A percentile compares a stretch with the other conserved stretches of the same genome.
These are phyloP conservation scores for Gnathonemus longibarbis DNA, from an alignment of 2,113 vertebrate genomes.

Conservation along the genomic window DNA sequence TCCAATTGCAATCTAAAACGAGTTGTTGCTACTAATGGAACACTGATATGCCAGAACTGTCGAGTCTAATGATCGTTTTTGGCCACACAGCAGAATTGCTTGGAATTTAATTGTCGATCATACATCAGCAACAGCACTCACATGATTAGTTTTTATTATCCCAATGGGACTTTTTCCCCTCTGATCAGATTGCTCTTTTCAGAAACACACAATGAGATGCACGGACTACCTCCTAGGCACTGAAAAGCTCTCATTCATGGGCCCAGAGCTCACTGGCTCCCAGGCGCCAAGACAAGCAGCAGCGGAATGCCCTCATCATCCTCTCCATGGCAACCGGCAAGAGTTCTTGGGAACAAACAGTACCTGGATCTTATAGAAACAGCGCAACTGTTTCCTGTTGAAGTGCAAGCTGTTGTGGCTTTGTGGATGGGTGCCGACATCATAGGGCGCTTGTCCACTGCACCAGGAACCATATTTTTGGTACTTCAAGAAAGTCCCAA, in stretches of 20 bases:
- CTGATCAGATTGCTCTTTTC: background rate
- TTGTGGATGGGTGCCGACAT: background rate
- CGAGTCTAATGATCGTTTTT: background rate
- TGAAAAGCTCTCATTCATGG: conserved; percentile 74
- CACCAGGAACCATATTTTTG: background rate
- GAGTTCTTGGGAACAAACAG: conserved; percentile 59
- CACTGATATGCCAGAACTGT: background rate
- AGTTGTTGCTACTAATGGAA: background rate
- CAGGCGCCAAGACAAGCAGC: conserved; percentile 70
- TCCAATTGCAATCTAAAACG: background rate
- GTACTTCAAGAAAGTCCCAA: background rate
- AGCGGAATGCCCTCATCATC: conserved; percentile 62
- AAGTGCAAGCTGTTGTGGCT: background rate
- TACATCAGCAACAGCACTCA: conserved; percentile 45
- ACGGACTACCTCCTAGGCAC: conserved; percentile 31
- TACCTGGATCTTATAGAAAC: conserved; percentile 21
- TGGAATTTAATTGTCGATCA: conserved; percentile 23
- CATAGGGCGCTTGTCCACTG: background rate
- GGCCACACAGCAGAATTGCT: background rate
- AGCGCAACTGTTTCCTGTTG: background rate
- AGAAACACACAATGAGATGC: conserved; percentile 62
- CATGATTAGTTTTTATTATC: conserved; percentile 55
- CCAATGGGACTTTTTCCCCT: conserved; percentile 42
- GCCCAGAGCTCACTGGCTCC: conserved; percentile 51
- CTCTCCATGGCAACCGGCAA: conserved; percentile 61